These are phyloP conservation scores for Eidolon dupreanum DNA, from an alignment of 2,797 vertebrate genomes.

Conservation along the genomic window DNA sequence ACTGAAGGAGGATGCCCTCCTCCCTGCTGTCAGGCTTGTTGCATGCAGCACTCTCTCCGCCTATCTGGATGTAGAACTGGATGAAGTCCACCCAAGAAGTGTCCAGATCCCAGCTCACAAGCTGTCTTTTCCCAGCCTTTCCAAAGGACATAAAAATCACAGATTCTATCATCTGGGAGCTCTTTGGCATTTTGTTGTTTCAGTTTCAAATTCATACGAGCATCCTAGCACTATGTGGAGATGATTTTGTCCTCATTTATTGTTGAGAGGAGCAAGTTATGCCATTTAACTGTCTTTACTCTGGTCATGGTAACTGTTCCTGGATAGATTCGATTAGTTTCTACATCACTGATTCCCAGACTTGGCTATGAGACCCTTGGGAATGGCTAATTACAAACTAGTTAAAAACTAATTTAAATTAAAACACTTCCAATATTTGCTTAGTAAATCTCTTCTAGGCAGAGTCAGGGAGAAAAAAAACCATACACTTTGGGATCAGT, in stretches of 20 bases:
- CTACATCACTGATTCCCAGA: background rate
- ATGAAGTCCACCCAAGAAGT: slow-evolving; percentile 99
- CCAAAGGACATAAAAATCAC: background rate
- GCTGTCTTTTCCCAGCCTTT: slow-evolving; percentile 95
- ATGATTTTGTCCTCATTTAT: background rate
- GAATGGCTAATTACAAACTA: background rate
- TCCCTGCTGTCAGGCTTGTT: slow-evolving; percentile 97
- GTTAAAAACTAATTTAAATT: slow-evolving; percentile 43
- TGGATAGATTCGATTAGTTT: background rate
- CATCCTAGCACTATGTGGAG: background rate
- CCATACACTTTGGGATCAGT: background rate
- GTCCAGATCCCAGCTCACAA: slow-evolving; percentile 97
- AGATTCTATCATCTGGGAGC: background rate
- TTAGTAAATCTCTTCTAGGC: background rate
- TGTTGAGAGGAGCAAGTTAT: background rate
- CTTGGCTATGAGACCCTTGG: background rate
- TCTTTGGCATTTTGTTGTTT: background rate
- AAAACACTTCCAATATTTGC: background rate
- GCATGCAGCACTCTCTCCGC: slow-evolving; percentile 93
- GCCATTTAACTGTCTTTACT: background rate
- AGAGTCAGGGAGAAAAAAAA: background rate
- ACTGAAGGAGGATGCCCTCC: slow-evolving; percentile 96
- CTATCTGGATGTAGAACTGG: slow-evolving; percentile 98
- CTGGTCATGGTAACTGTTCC: background rate
- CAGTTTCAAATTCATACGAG: background rate